Evolutionary conservation across 2,797 vertebrate genomes (phyloP).

Genomic region (Semotilus atromaculatus): DNA sequence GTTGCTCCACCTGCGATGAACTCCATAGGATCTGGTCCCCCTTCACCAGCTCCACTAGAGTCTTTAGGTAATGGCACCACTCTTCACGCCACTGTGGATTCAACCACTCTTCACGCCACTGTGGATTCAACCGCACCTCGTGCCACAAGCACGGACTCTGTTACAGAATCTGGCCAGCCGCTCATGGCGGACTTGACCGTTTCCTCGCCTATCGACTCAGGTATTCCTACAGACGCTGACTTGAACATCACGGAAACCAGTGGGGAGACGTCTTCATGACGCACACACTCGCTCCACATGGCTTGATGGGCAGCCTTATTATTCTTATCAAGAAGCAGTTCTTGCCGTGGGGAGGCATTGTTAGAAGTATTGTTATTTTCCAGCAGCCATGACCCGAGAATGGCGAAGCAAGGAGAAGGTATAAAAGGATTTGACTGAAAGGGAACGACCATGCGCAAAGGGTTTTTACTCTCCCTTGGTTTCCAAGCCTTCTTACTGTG

Average conservation of each 20-base stretch:
- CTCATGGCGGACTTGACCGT: conserved; percentile 69
- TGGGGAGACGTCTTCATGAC: conserved; percentile 81
- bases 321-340: conserved; percentile 58
- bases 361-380: conserved; percentile 47
- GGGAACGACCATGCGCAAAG: conserved; percentile 17
- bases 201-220: conserved; percentile 80
- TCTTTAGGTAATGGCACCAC: conserved; percentile 30
- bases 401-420: background rate
- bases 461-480: conserved; percentile 3
- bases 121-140: conserved; percentile 59
- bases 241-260: conserved; percentile 84
- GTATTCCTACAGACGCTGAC: conserved; percentile 67
- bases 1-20: conserved; percentile 54
- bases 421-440: conserved; percentile 27
- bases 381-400: conserved; percentile 28
- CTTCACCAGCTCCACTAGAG: conserved; percentile 54
- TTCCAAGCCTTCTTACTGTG: conserved; percentile 19
- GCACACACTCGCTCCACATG: conserved; percentile 62
- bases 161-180: conserved; percentile 57
- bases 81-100: conserved; percentile 5
- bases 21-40: conserved; percentile 53
- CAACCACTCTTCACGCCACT: background rate
- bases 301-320: conserved; percentile 56
- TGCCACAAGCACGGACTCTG: conserved; percentile 64
- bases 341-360: conserved; percentile 60